Evolutionary conservation across 2,797 vertebrate species (phyloP).

Genomic region (Anniella stebbinsi): DNA sequence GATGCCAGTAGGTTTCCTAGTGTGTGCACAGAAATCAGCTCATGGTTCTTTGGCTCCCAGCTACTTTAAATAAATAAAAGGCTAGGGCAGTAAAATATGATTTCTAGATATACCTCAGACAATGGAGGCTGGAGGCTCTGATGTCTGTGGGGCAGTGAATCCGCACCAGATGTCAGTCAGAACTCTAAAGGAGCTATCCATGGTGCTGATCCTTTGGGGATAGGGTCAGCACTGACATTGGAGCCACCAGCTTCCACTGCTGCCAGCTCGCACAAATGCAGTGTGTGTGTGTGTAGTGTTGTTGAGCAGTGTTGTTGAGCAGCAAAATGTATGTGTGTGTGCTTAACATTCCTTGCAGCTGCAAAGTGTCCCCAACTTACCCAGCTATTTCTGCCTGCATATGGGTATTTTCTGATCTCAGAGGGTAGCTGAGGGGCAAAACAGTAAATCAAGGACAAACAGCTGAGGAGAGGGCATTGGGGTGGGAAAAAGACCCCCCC

Average conservation of each 20-base stretch:
- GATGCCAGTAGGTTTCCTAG: background rate
- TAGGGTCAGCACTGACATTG: too few relatives aligned
- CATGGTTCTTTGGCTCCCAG: background rate
- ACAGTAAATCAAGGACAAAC: background rate
- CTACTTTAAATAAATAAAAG: background rate
- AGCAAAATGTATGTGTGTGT: too few relatives aligned
- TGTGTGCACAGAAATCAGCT: background rate
- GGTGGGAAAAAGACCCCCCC: background rate
- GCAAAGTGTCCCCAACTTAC: background rate
- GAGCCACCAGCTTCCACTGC: too few relatives aligned
- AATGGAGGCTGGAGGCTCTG: too few relatives aligned
- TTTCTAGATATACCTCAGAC: background rate
- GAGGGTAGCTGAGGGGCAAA: background rate
- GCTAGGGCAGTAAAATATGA: background rate
- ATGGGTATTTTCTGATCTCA: background rate
- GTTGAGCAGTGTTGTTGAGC: background rate
- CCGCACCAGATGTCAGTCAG: too few relatives aligned
- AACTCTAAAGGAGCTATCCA: too few relatives aligned
- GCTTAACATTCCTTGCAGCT: background rate
- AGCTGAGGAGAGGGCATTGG: background rate
- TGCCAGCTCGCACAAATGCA: background rate
- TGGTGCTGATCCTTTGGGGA: too few relatives aligned
- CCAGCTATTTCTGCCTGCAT: background rate
- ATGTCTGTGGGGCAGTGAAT: too few relatives aligned
- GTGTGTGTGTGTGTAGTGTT: too few relatives aligned